Evolutionary conservation across 2,113 vertebrate genomes (phyloP), one percentile per base, ranked within the genome.

Genomic region (Phalacrocorax pelagicus): DNA sequence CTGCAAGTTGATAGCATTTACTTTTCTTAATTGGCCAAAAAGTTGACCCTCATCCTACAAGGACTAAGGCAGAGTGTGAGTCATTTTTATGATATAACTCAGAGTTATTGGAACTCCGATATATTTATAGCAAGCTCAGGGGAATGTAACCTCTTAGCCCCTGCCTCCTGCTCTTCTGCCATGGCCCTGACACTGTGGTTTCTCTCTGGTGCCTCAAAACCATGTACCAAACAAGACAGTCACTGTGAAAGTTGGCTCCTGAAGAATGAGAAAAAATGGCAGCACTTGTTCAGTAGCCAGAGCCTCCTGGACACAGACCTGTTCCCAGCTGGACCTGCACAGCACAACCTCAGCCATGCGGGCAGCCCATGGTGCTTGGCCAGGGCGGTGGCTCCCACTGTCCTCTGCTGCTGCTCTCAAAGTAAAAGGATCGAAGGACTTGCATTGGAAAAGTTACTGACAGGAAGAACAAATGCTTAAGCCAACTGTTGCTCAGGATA

Each of bases 11-110:
- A 91, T 23, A 30, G 15, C 42, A 66, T 89, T 81, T 86, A 74
- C 55, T 81, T 86, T 49, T 88, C 81, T 65, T 92, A 84, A 93
- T 47, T 90, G 65, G 82, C 67, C 52, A 71, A 92, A 96, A 93
- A 81, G 10, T 5, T 86, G 83, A 92, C 81, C 73, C 77, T 83
- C 6, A 3, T 92, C 46, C 75, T 84, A 57, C 44, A 47, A 47
- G 36, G 38, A 89, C 69, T 85, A 38, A 89, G 32, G 32, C 69
- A 91, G 73, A 89, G 27, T 10, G 32, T 67, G 52, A 84, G 36
- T 94, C 46, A 78, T 70, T 71, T 87, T 13, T 40, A 22, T 63
- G n/a, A 51, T 67, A 34, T 52, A 49, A 72, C 58, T 44, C 54
- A 61, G 54, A 83, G 58, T 34, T 81, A 47, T 4, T 47, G 88